Evolutionary conservation across 2,113 vertebrate species (phyloP), one percentile per base, ranked within the genome.

Genomic region (Silurus asotus): DNA sequence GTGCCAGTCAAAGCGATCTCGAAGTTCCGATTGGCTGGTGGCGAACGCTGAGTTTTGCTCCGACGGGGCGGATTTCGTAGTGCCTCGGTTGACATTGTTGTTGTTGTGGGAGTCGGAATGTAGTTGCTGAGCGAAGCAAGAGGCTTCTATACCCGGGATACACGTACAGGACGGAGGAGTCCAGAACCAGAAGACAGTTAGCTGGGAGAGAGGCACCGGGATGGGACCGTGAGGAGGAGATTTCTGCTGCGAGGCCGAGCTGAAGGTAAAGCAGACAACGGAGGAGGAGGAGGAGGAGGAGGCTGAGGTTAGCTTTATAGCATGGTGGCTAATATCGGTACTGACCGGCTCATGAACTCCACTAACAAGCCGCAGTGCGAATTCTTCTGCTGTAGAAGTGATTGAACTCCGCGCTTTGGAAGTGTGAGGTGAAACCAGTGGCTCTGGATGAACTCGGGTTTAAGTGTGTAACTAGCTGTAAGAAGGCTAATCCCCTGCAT

Each of bases 41-140:
- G 15, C 62, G 23, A 25, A 59, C 45, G 59, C 79, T 3, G 65
- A 2, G 28, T 6, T 62, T 48, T 15, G 17, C 25, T 62, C n/a
- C 61, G 64, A 88, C 87, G 91, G 94, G 94, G 94, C 90, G 90
- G 93, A 87, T 4, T 56, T 48, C 49, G 55, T 70, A 86, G 5
- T 48, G 13, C 80, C 62, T 91, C 48, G 89, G 84, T 95, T 94
- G 95, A 94, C 94, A 90, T 92, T 92, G 94, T 94, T 95, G 94
- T 95, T 95, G 94, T 95, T 95, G 92, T 93, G 93, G 94, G 93
- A 94, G 94, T 92, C 88, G 93, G 95, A 93, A 93, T 92, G 93
- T 94, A 95, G 92, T 95, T 95, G 51, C 81, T 2, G 14, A 17
- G 62, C 25, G 93, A 20, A 77, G 49, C 86, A 84, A 28, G 62